phyloP scores from a whole-genome alignment of 2,888 invertebrate species.

The Chymomyza amoena region DNA sequence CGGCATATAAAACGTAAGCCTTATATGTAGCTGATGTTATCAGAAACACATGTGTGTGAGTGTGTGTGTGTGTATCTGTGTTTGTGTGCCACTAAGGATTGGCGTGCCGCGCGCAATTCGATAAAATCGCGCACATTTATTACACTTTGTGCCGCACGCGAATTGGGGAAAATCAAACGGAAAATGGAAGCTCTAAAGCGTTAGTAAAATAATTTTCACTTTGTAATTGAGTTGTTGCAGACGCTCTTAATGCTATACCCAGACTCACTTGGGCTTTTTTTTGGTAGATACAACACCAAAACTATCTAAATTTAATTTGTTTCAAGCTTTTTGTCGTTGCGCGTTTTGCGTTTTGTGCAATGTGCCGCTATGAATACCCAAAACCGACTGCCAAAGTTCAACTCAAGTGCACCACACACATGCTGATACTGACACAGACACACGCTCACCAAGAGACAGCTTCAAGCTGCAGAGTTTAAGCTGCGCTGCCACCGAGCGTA shows the following conservation, averaged over 20 bases:
- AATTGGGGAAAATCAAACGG: slow-evolving; percentile 10
- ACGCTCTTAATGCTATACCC: slow-evolving; percentile 18
- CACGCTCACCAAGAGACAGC: not conserved
- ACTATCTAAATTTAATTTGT: slow-evolving; percentile 6
- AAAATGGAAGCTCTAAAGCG: not conserved
- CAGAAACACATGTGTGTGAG: not conserved
- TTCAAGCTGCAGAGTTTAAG: not conserved
- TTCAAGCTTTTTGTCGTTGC: slow-evolving; percentile 18
- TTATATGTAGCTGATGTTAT: too few relatives aligned
- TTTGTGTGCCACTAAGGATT: slow-evolving; percentile 6
- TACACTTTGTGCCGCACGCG: slow-evolving; percentile 49
- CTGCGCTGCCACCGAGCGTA: not conserved
- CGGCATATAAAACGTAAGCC: not conserved
- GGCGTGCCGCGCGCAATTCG: slow-evolving; percentile 28
- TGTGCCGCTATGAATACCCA: slow-evolving; percentile 63
- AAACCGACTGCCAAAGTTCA: slow-evolving; percentile 68
- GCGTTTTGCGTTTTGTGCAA: slow-evolving; percentile 20
- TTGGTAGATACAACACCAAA: not conserved
- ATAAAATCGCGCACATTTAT: slow-evolving; percentile 59
- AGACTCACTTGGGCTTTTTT: not conserved
- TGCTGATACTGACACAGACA: slow-evolving; percentile 20
- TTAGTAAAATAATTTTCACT: slow-evolving; percentile 27
- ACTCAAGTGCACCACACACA: slow-evolving; percentile 49
- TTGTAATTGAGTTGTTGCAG: slow-evolving; percentile 36
- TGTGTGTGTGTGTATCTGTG: not conserved